Evolutionary conservation across 1,140 invertebrate genomes (phyloP).

Genomic region (Zaprionus gabonicus): DNA sequence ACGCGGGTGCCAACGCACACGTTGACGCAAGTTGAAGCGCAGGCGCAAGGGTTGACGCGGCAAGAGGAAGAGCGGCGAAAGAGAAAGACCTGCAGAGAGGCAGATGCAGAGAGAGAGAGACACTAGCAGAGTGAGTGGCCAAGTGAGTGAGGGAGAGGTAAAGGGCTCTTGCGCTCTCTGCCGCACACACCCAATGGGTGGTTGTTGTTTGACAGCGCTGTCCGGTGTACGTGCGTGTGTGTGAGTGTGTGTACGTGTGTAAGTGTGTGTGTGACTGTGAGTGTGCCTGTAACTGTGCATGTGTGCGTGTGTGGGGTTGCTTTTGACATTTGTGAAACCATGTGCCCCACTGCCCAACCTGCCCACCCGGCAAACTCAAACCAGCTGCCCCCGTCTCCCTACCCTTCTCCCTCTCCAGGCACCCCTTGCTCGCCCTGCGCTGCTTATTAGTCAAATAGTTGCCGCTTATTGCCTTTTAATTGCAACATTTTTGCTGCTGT

Average conservation of each 20-base stretch:
- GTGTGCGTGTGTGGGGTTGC: conserved; percentile 49
- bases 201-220: conserved; percentile 60
- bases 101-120: not conserved
- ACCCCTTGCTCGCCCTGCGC: conserved; percentile 9
- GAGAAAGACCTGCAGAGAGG: not conserved
- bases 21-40: conserved; percentile 13
- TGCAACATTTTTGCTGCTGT: conserved; percentile 46
- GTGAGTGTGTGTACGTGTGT: not conserved
- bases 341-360: conserved; percentile 60
- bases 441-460: conserved; percentile 36
- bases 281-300: not conserved
- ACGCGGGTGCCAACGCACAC: conserved; percentile 22
- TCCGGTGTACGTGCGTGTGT: not conserved
- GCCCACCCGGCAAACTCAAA: conserved; percentile 27
- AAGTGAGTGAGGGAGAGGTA: conserved; percentile 2
- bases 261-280: not conserved
- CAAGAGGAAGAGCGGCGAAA: not conserved
- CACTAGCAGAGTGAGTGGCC: not conserved
- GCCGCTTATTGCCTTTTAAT: conserved; percentile 74
- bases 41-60: conserved; percentile 30
- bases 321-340: conserved; percentile 60
- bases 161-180: conserved; percentile 23
- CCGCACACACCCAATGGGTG: conserved; percentile 68
- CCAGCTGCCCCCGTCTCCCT: not conserved
- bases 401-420: no score